Evolutionary conservation across 2,113 vertebrate species (phyloP).

Genomic region (Rhabdomys dilectus): DNA sequence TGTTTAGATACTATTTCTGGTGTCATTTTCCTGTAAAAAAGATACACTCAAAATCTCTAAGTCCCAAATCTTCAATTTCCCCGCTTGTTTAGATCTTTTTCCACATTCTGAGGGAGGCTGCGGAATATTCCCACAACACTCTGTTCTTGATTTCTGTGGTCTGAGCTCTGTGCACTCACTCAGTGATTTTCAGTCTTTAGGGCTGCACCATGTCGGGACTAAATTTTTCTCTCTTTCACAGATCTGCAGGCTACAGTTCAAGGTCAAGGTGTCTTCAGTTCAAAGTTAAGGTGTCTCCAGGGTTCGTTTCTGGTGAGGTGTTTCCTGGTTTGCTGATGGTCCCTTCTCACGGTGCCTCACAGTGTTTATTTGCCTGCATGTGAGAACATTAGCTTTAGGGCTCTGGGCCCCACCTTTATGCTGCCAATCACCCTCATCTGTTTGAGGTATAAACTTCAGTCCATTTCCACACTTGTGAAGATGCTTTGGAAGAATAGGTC

Average conservation of each 20-base stretch:
- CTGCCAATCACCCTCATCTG: not conserved
- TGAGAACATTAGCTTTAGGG: not conserved
- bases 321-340: not conserved
- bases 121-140: not conserved
- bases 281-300: too few species aligned
- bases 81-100: not conserved
- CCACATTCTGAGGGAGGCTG: not conserved
- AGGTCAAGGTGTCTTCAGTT: too few species aligned
- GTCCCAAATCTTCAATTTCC: not conserved
- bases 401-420: not conserved
- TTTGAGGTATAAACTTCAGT: not conserved
- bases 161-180: too few species aligned
- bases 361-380: not conserved
- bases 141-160: not conserved
- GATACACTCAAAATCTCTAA: not conserved
- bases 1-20: not conserved
- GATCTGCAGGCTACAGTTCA: not conserved
- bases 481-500: not conserved
- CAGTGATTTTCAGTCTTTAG: not conserved
- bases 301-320: not conserved
- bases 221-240: not conserved
- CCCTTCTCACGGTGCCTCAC: accelerated
- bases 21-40: not conserved
- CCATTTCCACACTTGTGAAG: not conserved
- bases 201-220: not conserved